Conservation (phyloP, 37 sponge, comb jelly and placozoan species). For the Spongilla lacustris region DNA sequence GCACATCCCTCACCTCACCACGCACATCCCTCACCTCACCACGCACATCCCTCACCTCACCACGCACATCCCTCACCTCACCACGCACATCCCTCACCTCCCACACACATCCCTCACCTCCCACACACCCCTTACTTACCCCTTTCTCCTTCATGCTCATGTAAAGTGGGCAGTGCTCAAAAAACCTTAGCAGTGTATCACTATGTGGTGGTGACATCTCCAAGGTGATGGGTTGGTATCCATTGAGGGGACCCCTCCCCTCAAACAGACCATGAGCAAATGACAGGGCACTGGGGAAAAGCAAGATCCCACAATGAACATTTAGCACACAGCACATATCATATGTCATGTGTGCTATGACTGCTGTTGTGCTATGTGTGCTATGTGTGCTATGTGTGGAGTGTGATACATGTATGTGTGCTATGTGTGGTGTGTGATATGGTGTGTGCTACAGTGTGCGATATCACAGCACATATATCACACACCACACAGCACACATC, state of each 20-base stretch:
- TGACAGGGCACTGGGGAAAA: background rate
- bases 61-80: background rate
- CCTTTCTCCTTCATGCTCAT: background rate
- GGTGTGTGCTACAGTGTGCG: no score
- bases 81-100: background rate
- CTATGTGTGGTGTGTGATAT: no score
- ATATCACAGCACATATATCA: no score
- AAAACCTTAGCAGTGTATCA: background rate
- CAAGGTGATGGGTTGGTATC: background rate
- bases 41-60: background rate
- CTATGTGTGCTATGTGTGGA: no score
- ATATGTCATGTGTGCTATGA: no score
- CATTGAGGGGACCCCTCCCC: background rate
- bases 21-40: background rate
- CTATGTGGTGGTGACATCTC: background rate
- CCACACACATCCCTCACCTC: background rate
- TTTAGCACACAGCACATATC: no score
- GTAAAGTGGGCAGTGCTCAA: background rate
- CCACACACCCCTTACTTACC: background rate
- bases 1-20: no score
- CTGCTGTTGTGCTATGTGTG: no score
- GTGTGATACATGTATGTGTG: no score
- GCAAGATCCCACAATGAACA: background rate
- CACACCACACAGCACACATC: no score
- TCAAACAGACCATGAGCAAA: background rate